These are phyloP conservation scores for Amiota mariae DNA, from an alignment of 2,888 invertebrate genomes.

Conservation along the genomic window DNA sequence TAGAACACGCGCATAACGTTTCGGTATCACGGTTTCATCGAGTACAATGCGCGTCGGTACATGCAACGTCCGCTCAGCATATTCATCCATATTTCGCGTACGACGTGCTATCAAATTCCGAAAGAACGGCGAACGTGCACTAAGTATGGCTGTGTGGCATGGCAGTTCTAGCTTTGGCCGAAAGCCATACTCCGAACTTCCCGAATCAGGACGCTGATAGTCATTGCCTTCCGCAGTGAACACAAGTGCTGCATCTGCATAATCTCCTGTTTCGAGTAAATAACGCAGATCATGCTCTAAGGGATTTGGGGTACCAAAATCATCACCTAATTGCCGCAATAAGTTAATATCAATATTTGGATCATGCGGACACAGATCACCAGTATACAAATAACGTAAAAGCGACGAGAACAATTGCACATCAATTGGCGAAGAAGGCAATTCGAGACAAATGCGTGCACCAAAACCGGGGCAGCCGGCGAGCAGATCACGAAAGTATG, in stretches of 20 bases:
- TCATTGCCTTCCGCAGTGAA: constrained; percentile 85
- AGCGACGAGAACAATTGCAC: constrained; percentile 86
- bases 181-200: constrained; percentile 81
- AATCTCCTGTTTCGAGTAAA: constrained; percentile 89
- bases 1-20: constrained; percentile 91
- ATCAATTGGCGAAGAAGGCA: constrained; percentile 86
- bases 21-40: constrained; percentile 95
- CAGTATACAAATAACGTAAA: constrained; percentile 84
- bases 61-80: constrained; percentile 82
- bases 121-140: constrained; percentile 95
- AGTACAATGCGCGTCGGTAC: constrained; percentile 87
- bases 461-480: constrained; percentile 85
- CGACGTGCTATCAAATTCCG: constrained; percentile 85
- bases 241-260: constrained; percentile 91
- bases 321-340: constrained; percentile 83
- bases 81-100: constrained; percentile 83
- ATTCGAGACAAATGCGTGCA: constrained; percentile 84
- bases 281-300: constrained; percentile 87
- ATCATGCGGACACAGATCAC: constrained; percentile 82
- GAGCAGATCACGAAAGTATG: constrained; percentile 90
- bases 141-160: constrained; percentile 92
- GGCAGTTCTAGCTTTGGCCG: constrained; percentile 87
- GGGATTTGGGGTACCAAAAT: constrained; percentile 89
- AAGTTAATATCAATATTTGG: constrained; percentile 79
- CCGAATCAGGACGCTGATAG: constrained; percentile 81